Evolutionary conservation across 2,888 invertebrate species (phyloP).

Genomic region (Ryuthela nishihirai): DNA sequence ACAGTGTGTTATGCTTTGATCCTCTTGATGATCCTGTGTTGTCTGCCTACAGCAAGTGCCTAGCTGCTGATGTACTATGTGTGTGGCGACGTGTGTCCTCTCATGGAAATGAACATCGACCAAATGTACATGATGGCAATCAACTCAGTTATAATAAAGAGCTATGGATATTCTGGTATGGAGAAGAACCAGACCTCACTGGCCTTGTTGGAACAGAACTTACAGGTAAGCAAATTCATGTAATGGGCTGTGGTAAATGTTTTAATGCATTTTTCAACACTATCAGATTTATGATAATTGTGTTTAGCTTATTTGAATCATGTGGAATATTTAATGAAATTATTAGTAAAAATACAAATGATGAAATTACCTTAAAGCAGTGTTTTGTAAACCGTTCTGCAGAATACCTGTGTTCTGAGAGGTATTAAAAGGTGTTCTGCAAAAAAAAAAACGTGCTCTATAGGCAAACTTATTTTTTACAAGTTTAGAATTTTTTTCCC

Average conservation of each 20-base stretch:
- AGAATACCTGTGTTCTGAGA: too few relatives aligned
- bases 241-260: too few relatives aligned
- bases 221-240: slow-evolving; percentile 66
- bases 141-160: slow-evolving; percentile 63
- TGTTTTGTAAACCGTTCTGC: too few relatives aligned
- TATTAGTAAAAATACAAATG: too few relatives aligned
- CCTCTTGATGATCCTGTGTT: slow-evolving; percentile 86
- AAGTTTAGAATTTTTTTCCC: too few relatives aligned
- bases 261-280: background rate
- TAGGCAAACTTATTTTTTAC: too few relatives aligned
- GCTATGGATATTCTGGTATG: slow-evolving; percentile 99
- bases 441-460: too few relatives aligned
- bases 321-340: too few relatives aligned
- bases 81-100: slow-evolving; percentile 89
- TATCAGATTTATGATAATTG: background rate
- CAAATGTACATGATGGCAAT: slow-evolving; percentile 54
- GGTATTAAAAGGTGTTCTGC: too few relatives aligned
- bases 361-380: too few relatives aligned
- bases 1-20: slow-evolving; percentile 56
- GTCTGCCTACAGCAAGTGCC: slow-evolving; percentile 83
- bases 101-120: slow-evolving; percentile 62
- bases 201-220: slow-evolving; percentile 80
- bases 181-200: slow-evolving; percentile 87
- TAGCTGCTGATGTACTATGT: slow-evolving; percentile 87
- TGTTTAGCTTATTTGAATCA: background rate